Percentiles rank a stretch among this genome's conserved stretches.
Conservation (phyloP, 1,140 invertebrate species). For the Hestina assimilis region DNA sequence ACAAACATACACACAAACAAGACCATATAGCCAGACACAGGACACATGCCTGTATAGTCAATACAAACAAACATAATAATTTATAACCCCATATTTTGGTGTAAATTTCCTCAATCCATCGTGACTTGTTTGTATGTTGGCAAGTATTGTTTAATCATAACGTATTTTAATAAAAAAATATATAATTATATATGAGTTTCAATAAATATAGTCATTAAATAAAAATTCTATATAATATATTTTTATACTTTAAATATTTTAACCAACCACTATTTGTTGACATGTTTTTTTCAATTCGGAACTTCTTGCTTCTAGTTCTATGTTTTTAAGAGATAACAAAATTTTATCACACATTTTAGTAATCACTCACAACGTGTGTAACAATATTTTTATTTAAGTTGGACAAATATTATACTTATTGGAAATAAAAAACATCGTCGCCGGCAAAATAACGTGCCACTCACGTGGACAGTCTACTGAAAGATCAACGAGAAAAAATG, state of each 20-base stretch:
- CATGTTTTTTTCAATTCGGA: conserved; percentile 46
- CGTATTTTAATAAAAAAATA: too few relatives aligned
- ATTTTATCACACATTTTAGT: conserved; percentile 46
- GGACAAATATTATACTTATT: conserved; percentile 10
- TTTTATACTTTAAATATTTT: too few relatives aligned
- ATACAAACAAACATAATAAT: too few relatives aligned
- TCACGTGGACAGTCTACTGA: too few relatives aligned
- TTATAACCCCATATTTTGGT: too few relatives aligned
- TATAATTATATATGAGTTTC: neutral
- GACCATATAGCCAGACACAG: too few relatives aligned
- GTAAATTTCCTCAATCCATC: too few relatives aligned
- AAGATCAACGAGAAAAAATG: too few relatives aligned
- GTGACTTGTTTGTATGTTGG: too few relatives aligned
- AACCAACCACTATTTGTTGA: conserved; percentile 49
- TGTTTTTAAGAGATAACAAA: conserved; percentile 33
- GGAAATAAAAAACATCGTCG: conserved; percentile 26
- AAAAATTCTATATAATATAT: neutral
- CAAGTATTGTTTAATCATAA: too few relatives aligned
- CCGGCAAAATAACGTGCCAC: conserved; percentile 19
- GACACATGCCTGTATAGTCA: too few relatives aligned
- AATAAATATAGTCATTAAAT: neutral
- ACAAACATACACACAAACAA: too few relatives aligned
- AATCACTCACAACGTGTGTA: neutral
- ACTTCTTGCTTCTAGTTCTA: conserved; percentile 43
- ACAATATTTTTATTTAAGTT: conserved; percentile 6